Evolutionary conservation across 1,140 invertebrate species (phyloP).

Genomic region (Elysia chlorotica): DNA sequence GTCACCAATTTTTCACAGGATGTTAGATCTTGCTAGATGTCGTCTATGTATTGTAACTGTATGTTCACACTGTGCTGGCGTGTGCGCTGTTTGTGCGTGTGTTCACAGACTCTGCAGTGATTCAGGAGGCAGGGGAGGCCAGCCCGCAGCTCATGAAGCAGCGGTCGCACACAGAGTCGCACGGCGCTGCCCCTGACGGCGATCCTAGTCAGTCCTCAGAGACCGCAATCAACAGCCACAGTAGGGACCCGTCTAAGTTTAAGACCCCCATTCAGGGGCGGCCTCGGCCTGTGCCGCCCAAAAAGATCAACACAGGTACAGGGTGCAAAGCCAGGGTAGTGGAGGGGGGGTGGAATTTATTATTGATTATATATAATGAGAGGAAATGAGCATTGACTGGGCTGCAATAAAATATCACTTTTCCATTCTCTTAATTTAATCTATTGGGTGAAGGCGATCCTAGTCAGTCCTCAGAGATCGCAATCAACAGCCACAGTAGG

Average conservation of each 20-base stretch:
- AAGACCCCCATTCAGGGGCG: conserved; percentile 37
- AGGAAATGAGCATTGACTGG: too few relatives aligned
- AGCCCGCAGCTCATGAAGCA: conserved; percentile 29
- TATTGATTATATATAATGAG: too few relatives aligned
- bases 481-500: too few relatives aligned
- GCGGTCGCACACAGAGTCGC: conserved; percentile 35
- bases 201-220: conserved; percentile 27
- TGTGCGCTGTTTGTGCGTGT: conserved; percentile 21
- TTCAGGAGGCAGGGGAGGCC: conserved; percentile 24
- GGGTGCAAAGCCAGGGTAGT: too few relatives aligned
- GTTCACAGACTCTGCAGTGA: conserved; percentile 25
- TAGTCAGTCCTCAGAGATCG: conserved; percentile 21
- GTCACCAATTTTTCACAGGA: background rate
- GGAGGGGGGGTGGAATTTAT: background rate
- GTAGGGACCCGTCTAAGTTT: conserved; percentile 30
- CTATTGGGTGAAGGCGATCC: too few relatives aligned
- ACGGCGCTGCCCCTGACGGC: conserved; percentile 19
- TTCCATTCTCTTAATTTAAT: too few relatives aligned
- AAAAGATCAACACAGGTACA: conserved; percentile 37
- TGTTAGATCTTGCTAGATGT: background rate
- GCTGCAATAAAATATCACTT: too few relatives aligned
- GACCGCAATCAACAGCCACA: too few relatives aligned
- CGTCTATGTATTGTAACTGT: conserved; percentile 13
- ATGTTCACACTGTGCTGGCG: conserved; percentile 30
- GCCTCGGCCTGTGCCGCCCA: conserved; percentile 41